A percentile compares a stretch with the other conserved stretches of the same genome.
phyloP scores from a whole-genome alignment of 2,797 vertebrate genomes.

The Aulostomus chinensis region DNA sequence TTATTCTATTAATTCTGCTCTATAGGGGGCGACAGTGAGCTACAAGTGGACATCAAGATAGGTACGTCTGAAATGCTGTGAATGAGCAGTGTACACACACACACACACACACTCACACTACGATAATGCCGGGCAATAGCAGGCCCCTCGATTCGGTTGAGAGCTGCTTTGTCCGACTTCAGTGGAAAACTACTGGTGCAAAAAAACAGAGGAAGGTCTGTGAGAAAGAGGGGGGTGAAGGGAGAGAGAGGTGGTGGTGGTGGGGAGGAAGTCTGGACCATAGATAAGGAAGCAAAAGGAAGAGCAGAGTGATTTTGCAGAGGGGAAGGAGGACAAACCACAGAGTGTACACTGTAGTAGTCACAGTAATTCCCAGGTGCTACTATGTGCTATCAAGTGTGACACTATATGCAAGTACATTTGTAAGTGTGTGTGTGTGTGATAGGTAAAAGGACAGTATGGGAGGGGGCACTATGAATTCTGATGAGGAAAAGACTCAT shows the following conservation, averaged over 20 bases:
- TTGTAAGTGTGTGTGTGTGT: no score
- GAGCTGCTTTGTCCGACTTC: conserved; percentile 37
- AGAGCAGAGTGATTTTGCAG: conserved; percentile 63
- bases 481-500: no score
- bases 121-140: conserved; percentile 37
- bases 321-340: no score
- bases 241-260: conserved; percentile 11
- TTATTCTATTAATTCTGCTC: conserved; percentile 31
- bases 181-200: conserved; percentile 64
- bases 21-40: conserved; percentile 69
- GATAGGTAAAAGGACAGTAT: conserved; percentile 23
- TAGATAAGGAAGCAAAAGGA: conserved; percentile 77
- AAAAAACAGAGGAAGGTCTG: conserved; percentile 70
- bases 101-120: conserved; percentile 30
- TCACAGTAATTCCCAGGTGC: no score
- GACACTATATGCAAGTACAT: no score
- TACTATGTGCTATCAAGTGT: no score
- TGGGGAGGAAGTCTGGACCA: conserved; percentile 77
- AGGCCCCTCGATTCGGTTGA: conserved; percentile 32
- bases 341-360: no score
- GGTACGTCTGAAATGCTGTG: conserved; percentile 63
- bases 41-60: conserved; percentile 15
- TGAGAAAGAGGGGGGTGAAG: conserved; percentile 55
- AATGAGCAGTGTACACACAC: conserved; percentile 56
- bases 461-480: no score